These are phyloP conservation scores for Gambusia holbrooki DNA, from an alignment of 2,113 vertebrate genomes.

Conservation along the genomic window DNA sequence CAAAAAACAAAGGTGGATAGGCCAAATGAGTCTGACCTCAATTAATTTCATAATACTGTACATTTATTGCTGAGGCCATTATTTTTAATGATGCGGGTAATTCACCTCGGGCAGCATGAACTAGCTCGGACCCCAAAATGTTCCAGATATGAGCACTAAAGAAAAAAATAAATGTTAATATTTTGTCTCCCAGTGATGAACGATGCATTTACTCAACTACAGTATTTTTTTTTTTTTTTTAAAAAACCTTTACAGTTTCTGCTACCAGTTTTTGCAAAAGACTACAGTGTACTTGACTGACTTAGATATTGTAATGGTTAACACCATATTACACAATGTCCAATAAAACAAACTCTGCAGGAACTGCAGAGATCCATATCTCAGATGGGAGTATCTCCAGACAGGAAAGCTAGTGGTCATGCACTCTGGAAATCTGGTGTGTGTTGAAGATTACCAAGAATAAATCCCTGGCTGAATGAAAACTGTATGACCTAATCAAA, in stretches of 20 bases:
- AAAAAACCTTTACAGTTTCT: background rate
- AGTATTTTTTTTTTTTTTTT: background rate
- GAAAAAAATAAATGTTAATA: conserved; percentile 4
- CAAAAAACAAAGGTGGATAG: conserved; percentile 15
- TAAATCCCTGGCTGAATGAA: too few species aligned
- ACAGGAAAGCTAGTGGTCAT: too few species aligned
- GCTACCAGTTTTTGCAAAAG: background rate
- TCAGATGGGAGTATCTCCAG: too few species aligned
- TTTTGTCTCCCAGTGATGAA: background rate
- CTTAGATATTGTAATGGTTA: background rate
- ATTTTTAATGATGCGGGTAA: conserved; percentile 42
- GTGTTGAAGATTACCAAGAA: too few species aligned
- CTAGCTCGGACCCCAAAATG: conserved; percentile 19
- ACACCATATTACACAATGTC: background rate
- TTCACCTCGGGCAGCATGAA: conserved; percentile 25
- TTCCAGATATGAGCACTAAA: conserved; percentile 2
- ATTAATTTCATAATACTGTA: conserved; percentile 37
- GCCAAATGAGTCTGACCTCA: conserved; percentile 36
- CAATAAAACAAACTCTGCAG: too few species aligned
- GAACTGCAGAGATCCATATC: too few species aligned
- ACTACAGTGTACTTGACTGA: background rate
- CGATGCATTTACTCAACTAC: background rate
- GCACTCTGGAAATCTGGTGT: too few species aligned
- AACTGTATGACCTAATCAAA: too few species aligned
- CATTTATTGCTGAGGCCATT: conserved; percentile 39